These are phyloP conservation scores for Microtus montanus DNA, from an alignment of 2,113 vertebrate genomes.

Conservation along the genomic window DNA sequence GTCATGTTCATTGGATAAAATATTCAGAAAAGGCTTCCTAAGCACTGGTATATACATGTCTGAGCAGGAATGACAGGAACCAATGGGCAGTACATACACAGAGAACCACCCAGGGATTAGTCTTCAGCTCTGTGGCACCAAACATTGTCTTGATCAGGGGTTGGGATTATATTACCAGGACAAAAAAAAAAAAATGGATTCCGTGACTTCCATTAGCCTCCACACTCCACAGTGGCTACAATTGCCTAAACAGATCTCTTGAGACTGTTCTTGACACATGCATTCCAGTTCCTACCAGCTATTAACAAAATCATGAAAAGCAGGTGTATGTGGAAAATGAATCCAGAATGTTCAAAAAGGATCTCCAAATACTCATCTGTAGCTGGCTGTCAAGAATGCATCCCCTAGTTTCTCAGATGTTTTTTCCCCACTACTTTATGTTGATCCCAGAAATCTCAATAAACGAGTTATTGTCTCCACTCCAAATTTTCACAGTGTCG, in stretches of 20 bases:
- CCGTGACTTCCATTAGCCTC: not conserved
- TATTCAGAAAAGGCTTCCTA: conserved; percentile 28
- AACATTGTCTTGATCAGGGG: not conserved
- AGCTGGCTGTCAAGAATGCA: not conserved
- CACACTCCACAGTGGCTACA: not conserved
- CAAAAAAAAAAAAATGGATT: not conserved
- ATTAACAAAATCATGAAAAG: not conserved
- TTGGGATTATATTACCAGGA: not conserved
- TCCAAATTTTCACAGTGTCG: not conserved
- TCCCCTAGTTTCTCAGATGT: not conserved
- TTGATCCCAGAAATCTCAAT: not conserved
- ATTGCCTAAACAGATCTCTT: not conserved
- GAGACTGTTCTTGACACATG: not conserved
- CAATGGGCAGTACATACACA: not conserved
- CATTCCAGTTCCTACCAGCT: not conserved
- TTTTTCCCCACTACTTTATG: not conserved
- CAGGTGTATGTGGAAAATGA: not conserved
- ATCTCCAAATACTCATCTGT: not conserved
- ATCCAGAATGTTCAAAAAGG: not conserved
- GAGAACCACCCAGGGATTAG: not conserved
- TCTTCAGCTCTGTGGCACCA: not conserved
- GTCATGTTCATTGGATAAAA: conserved; percentile 48
- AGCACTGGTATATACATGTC: not conserved
- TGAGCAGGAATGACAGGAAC: not conserved
- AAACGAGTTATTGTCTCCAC: not conserved